phyloP scores from a whole-genome alignment of 1,140 invertebrate genomes.

The Calliopsis andreniformis region DNA sequence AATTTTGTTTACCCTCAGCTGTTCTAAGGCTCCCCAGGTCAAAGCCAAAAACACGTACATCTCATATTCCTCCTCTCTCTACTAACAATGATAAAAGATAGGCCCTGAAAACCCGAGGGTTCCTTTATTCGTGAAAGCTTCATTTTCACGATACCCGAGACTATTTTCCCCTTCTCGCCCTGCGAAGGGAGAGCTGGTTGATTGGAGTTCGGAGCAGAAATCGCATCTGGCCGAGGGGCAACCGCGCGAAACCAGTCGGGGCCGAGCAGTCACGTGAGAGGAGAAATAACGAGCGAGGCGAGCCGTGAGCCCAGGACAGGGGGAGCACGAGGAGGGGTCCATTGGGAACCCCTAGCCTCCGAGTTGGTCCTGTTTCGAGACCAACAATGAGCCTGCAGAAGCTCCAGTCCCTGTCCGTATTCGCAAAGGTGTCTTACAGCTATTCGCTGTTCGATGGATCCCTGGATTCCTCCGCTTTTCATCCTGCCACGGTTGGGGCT shows the following conservation, averaged over 20 bases:
- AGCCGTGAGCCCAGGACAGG: background rate
- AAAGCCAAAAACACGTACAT: no score
- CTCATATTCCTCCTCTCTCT: no score
- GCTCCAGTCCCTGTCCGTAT: constrained; percentile 6
- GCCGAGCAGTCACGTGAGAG: background rate
- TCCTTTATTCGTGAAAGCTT: constrained; percentile 10
- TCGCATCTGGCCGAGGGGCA: constrained; percentile 37
- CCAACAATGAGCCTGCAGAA: background rate
- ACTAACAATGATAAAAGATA: no score
- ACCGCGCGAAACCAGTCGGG: constrained; percentile 51
- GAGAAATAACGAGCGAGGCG: background rate
- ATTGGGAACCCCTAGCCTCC: background rate
- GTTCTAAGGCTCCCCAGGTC: no score
- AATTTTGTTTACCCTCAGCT: no score
- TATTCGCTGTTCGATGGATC: background rate
- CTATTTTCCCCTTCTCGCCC: constrained; percentile 23
- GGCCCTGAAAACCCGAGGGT: background rate
- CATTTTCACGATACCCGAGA: constrained; percentile 1
- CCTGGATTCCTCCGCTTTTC: background rate
- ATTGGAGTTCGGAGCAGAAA: constrained; percentile 15
- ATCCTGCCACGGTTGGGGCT: background rate
- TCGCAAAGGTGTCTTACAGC: background rate
- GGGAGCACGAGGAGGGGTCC: background rate
- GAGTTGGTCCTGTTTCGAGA: background rate
- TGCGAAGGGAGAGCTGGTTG: background rate